These are phyloP conservation scores for Bothrops jararaca DNA, from an alignment of 2,113 vertebrate genomes.

Conservation along the genomic window DNA sequence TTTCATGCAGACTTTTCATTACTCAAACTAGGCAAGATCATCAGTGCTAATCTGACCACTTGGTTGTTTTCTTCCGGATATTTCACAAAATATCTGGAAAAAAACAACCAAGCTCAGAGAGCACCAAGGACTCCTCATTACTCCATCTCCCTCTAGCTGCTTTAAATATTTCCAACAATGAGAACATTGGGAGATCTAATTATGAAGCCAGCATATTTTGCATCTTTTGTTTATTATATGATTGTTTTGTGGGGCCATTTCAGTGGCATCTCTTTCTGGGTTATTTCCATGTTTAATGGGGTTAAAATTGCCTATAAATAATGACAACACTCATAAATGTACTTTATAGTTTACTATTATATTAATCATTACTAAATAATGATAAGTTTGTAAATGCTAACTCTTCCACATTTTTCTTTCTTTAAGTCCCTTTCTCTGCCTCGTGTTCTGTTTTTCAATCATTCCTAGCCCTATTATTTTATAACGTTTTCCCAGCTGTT, in stretches of 20 bases:
- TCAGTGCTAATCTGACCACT: not conserved
- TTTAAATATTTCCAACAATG: not conserved
- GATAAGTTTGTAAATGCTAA: not conserved
- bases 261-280: not conserved
- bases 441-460: not conserved
- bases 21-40: not conserved
- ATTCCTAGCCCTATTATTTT: not conserved
- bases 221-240: not conserved
- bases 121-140: too few relatives aligned
- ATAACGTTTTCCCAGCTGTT: not conserved
- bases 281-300: not conserved
- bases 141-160: too few relatives aligned
- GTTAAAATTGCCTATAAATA: not conserved
- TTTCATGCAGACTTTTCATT: not conserved
- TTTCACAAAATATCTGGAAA: too few relatives aligned
- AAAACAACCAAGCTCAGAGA: too few relatives aligned
- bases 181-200: not conserved
- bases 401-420: not conserved
- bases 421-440: not conserved
- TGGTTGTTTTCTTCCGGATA: too few relatives aligned
- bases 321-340: not conserved
- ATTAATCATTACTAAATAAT: not conserved
- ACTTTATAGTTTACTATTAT: not conserved
- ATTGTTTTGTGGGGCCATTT: not conserved
- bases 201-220: not conserved